Evolutionary conservation across 2,888 invertebrate species (phyloP).

Genomic region (Oscheius sp.): DNA sequence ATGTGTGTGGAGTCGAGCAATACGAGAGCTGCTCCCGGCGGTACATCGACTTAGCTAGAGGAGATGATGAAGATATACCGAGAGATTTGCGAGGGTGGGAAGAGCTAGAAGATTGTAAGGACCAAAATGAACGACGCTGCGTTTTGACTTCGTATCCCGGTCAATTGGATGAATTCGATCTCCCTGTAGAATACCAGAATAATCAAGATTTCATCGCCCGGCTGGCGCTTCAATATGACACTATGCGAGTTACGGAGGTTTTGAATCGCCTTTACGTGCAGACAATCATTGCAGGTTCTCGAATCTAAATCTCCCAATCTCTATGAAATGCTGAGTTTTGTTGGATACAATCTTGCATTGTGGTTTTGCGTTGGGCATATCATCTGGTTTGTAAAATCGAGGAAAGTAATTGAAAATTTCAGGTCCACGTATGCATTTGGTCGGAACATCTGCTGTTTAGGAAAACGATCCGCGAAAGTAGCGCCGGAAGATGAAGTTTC

Average conservation of each 20-base stretch:
- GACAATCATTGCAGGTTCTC: slow-evolving; percentile 38
- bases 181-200: slow-evolving; percentile 55
- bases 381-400: slow-evolving; percentile 56
- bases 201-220: slow-evolving; percentile 67
- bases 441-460: not conserved
- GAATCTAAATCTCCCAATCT: slow-evolving; percentile 56
- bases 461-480: slow-evolving; percentile 5
- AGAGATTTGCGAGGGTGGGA: slow-evolving; percentile 48
- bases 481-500: slow-evolving; percentile 23
- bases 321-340: slow-evolving; percentile 60
- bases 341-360: slow-evolving; percentile 68
- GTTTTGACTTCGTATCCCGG: slow-evolving; percentile 55
- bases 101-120: slow-evolving; percentile 53
- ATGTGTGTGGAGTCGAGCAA: slow-evolving; percentile 62
- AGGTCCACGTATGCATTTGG: not conserved
- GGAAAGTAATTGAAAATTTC: too few relatives aligned
- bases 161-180: slow-evolving; percentile 52
- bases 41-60: slow-evolving; percentile 57
- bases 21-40: slow-evolving; percentile 62
- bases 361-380: slow-evolving; percentile 69
- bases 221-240: slow-evolving; percentile 59
- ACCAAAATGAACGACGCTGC: slow-evolving; percentile 58
- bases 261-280: too few relatives aligned
- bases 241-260: slow-evolving; percentile 58
- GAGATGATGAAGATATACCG: slow-evolving; percentile 50